These are phyloP conservation scores for Pelodytes ibericus DNA, from an alignment of 2,797 vertebrate species.

Conservation along the genomic window DNA sequence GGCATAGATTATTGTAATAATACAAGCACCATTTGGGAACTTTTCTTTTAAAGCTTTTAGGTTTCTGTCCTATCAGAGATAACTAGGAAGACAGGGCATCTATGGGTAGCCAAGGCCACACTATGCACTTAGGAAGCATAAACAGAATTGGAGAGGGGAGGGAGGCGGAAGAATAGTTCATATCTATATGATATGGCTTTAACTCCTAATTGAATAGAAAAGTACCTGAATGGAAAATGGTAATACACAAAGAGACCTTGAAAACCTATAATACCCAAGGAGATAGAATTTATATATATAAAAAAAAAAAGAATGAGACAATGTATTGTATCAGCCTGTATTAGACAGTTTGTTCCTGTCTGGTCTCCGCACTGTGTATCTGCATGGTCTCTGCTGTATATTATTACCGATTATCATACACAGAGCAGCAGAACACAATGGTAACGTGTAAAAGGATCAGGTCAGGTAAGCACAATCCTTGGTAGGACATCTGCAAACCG, in stretches of 20 bases:
- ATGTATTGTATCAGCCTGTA: too few species aligned
- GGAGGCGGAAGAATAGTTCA: too few species aligned
- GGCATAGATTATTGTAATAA: slow-evolving; percentile 12
- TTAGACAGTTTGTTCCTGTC: too few species aligned
- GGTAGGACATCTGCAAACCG: too few species aligned
- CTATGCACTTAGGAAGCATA: slow-evolving; percentile 18
- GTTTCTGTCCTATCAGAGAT: background rate
- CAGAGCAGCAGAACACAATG: too few species aligned
- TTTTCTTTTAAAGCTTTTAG: slow-evolving; percentile 15
- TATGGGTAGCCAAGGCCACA: slow-evolving; percentile 17
- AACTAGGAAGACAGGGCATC: background rate
- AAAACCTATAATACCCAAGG: background rate
- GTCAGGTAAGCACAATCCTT: too few species aligned
- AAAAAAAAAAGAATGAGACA: too few species aligned
- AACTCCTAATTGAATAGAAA: slow-evolving; percentile 10
- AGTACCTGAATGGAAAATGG: slow-evolving; percentile 6
- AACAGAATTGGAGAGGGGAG: background rate
- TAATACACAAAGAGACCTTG: slow-evolving; percentile 33
- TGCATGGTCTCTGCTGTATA: too few species aligned
- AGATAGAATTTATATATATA: too few species aligned
- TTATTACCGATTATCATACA: too few species aligned
- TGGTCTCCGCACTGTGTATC: too few species aligned
- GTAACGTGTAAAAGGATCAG: too few species aligned
- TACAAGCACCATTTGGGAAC: slow-evolving; percentile 14
- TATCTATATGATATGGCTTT: background rate